Base-by-base conservation (phyloP, 1,140 invertebrate species). In the Panulirus ornatus region DNA sequence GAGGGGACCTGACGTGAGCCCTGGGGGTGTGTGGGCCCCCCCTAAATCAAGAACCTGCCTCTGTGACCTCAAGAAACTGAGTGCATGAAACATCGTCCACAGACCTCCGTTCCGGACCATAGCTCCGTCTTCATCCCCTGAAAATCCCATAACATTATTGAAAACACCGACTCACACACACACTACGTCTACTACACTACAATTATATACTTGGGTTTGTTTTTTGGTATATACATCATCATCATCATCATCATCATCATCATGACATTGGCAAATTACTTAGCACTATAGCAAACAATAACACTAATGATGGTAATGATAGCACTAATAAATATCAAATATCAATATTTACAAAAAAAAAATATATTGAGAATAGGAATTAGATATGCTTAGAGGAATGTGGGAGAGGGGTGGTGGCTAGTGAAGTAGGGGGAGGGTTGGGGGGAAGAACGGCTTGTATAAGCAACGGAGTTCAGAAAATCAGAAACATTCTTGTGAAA, bases 61-160 rank as follows among this genome's bases (percentile, higher is more conserved):
- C 42, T 34, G 42, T 81, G 78, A 36, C 34, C 42, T 54, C 47
- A 81, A 44, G 42, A 58, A 78, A 47, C 83, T 44, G n/a, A 34
- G 83, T 84, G 38, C 84, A 75, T 73, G 54, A 85, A n/a, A 73
- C 51, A 63, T 54, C 22, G 54, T 73, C 71, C 70, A 85, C 84
- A 85, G 54, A 85, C 84, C 84, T 85, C 84, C 84, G 54, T 85
- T 85, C 84, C 84, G 84, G 84, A 85, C 84, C 84, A 85, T 85
- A 51, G 75, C 84, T 85, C 84, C 70, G 70, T 73, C 70, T 85
- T 85, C 84, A 42, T 75, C 84, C 84, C 71, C 84, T 85, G 84
- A 85, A 85, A 85, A 85, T 85, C 84, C 84, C 84, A 85, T 85
- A 85, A 85, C 70, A 85, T 51, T 14, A 85, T 73, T 85, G 84